Evolutionary conservation across 92 coral and sea anemone species (phyloP).

Genomic region (Palythoa heliodiscus): DNA sequence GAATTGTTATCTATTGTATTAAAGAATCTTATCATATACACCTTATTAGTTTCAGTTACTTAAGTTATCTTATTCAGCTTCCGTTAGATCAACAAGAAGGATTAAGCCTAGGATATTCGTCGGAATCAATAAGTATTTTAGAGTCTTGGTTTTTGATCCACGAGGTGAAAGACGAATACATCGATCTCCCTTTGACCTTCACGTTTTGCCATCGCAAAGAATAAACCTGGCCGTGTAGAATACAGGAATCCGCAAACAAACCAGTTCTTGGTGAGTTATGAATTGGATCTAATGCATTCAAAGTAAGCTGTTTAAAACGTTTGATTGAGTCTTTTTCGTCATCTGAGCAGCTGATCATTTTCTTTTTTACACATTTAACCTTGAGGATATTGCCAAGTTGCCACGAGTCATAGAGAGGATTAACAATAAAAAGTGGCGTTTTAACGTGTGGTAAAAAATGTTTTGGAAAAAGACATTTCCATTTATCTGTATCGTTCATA

Average conservation of each 20-base stretch:
- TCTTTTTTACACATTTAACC: conserved; percentile 58
- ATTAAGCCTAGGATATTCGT: conserved; percentile 30
- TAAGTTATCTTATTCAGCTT: no score
- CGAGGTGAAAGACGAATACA: conserved; percentile 58
- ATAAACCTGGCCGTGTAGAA: conserved; percentile 83
- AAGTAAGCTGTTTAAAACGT: conserved; percentile 60
- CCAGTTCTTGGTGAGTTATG: conserved; percentile 37
- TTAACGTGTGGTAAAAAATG: conserved; percentile 63
- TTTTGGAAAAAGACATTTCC: conserved; percentile 85
- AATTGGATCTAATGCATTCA: conserved; percentile 64
- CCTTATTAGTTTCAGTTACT: no score
- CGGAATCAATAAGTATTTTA: conserved; percentile 27
- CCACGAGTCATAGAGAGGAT: conserved; percentile 88
- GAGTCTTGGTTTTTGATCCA: conserved; percentile 50
- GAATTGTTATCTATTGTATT: no score
- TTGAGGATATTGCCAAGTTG: conserved; percentile 73
- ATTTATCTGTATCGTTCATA: conserved; percentile 51
- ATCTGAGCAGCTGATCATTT: conserved; percentile 56
- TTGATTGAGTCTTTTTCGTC: conserved; percentile 63
- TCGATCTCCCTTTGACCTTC: conserved; percentile 61
- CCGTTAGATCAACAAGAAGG: neutral
- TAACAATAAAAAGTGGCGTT: conserved; percentile 65
- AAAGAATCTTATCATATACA: no score
- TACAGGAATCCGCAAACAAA: conserved; percentile 73
- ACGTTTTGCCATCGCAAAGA: conserved; percentile 69